phyloP scores from a whole-genome alignment of 2,113 vertebrate genomes.

The Sprattus sprattus region DNA sequence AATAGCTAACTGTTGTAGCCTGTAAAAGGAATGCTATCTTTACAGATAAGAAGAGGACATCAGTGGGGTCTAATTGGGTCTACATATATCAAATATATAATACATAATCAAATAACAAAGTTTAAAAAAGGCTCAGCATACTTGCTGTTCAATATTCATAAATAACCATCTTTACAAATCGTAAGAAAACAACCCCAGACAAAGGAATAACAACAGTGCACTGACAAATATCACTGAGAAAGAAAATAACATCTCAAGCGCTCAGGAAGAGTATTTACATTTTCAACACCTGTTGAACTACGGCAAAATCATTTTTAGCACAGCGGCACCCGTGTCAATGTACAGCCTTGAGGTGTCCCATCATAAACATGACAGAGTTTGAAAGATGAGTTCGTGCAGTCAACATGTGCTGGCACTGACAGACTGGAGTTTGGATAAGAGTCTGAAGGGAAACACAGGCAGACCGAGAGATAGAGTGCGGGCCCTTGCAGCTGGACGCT shows the following conservation, averaged over 20 bases:
- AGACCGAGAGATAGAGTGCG: neutral
- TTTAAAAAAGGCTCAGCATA: neutral
- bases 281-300: conserved; percentile 15
- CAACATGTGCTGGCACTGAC: neutral
- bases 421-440: neutral
- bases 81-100: neutral
- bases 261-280: conserved; percentile 38
- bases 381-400: neutral
- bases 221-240: conserved; percentile 20
- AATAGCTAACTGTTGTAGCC: neutral
- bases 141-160: conserved; percentile 29
- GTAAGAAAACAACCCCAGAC: conserved; percentile 18
- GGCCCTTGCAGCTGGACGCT: neutral
- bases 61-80: neutral
- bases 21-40: conserved; percentile 10
- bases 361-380: conserved; percentile 10
- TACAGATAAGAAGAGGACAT: conserved; percentile 30
- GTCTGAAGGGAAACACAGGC: neutral
- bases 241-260: conserved; percentile 42
- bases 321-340: neutral
- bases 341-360: conserved; percentile 9
- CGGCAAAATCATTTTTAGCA: neutral
- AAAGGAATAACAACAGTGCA: conserved; percentile 41
- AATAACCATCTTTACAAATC: conserved; percentile 31
- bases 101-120: conserved; percentile 23